Evolutionary conservation across 2,888 invertebrate species (phyloP), one percentile per base, ranked within the genome.

Genomic region (Omphaloscelis lunosa): DNA sequence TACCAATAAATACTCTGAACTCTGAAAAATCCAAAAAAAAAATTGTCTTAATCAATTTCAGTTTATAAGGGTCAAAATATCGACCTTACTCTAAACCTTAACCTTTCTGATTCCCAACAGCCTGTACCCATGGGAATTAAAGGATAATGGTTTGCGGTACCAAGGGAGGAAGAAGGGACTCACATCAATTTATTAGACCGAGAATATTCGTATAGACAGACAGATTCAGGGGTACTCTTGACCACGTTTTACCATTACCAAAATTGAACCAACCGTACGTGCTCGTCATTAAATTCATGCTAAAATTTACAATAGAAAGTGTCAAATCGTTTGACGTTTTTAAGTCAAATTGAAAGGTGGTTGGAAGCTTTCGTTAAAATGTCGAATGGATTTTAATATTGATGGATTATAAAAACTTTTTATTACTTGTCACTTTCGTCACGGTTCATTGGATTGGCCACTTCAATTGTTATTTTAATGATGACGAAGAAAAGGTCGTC

Each of bases 141-240:
- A 73, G 76, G 74, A 84, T 86, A 86, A 86, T 86, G 68, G 76
- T 63, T 73, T 81, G 73, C 71, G 82, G 77, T 80, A 39, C 12
- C 53, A 41, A 59, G 58, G 53, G 66, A 63, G 79, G 63, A 58
- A 73, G 56, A 39, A 41, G 63, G 70, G 65, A 48, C 70, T 7
- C 27, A 48, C n/a, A 23, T 23, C 53, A 83, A 87, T 85, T 83
- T 85, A 83, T 85, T 77, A 65, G 6, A 70, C 65, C 59, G 29
- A 29, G 66, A 70, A 68, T 71, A 53, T 72, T 69, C 29, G 53
- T 67, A 71, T 11, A 70, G 34, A 72, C n/a, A 48, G 53, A 75
- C 65, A 51, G 48, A 39, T 68, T 45, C 53, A 63, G 58, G 70
- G 34, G 27, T n/a, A 56, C n/a, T 27, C 39, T 27, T 62, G 39